Conservation (phyloP, 2,888 invertebrate species). For the Siphlonurus alternatus region DNA sequence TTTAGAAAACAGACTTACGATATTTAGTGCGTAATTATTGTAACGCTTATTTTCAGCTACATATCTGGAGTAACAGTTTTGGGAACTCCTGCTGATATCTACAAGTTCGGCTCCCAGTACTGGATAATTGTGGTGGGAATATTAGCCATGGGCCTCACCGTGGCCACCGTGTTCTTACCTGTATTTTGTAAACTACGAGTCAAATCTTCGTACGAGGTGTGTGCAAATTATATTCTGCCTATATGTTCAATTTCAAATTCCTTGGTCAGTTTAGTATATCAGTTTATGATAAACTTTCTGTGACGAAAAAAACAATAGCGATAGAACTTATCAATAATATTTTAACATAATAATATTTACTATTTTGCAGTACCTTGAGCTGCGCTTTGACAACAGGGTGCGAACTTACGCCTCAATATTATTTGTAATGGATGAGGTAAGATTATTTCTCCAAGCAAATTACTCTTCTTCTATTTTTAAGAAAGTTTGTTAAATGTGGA, state of each 20-base stretch:
- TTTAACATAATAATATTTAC: too few relatives aligned
- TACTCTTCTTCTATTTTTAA: too few relatives aligned
- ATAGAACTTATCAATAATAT: too few relatives aligned
- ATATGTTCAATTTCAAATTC: neutral
- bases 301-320: too few relatives aligned
- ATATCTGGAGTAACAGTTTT: conserved; percentile 56
- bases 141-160: conserved; percentile 45
- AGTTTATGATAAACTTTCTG: too few relatives aligned
- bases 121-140: conserved; percentile 48
- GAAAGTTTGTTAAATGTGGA: too few relatives aligned
- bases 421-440: conserved; percentile 9
- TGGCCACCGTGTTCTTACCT: conserved; percentile 47
- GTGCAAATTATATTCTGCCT: conserved; percentile 1
- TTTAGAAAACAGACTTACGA: too few relatives aligned
- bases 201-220: conserved; percentile 58
- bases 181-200: conserved; percentile 58
- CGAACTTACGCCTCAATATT: conserved; percentile 20
- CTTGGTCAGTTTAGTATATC: neutral
- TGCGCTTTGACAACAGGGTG: conserved; percentile 41
- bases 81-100: conserved; percentile 59
- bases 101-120: conserved; percentile 55
- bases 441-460: too few relatives aligned
- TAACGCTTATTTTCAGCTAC: conserved; percentile 40
- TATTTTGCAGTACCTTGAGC: conserved; percentile 38
- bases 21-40: too few relatives aligned